Conservation (phyloP, 2,888 invertebrate genomes). For the Callosobruchus maculatus region DNA sequence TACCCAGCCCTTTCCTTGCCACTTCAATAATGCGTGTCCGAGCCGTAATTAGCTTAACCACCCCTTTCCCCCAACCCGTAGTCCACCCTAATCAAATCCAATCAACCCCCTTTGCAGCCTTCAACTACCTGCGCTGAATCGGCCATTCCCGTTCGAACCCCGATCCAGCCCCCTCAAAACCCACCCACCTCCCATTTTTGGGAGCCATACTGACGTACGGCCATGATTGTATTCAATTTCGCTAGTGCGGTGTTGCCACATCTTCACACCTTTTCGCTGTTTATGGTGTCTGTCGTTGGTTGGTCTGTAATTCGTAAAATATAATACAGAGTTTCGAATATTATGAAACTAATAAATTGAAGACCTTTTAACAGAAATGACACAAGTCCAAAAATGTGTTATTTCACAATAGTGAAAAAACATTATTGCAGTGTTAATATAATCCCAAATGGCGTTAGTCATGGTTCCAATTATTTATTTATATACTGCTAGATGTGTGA, state of each 20-base stretch:
- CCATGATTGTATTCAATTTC: constrained; percentile 56
- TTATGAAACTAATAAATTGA: too few relatives aligned
- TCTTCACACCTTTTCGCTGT: not conserved
- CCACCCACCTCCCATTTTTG: constrained; percentile 6
- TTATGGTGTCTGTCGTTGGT: too few relatives aligned
- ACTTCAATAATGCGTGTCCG: not conserved
- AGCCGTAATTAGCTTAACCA: not conserved
- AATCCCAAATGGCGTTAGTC: too few relatives aligned
- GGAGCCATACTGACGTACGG: constrained; percentile 58
- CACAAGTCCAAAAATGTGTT: too few relatives aligned
- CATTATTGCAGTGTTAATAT: too few relatives aligned
- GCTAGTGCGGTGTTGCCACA: constrained; percentile 32
- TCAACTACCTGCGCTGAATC: not conserved
- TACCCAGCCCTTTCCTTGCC: not conserved
- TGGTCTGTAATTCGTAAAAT: too few relatives aligned
- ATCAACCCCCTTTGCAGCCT: not conserved
- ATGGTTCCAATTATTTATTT: too few relatives aligned
- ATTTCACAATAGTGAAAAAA: too few relatives aligned
- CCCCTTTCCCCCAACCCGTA: not conserved
- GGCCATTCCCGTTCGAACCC: not conserved
- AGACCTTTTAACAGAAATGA: too few relatives aligned
- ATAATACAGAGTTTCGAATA: too few relatives aligned
- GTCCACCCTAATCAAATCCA: not conserved
- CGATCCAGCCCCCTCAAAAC: constrained; percentile 18
- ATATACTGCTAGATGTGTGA: too few relatives aligned